These are phyloP conservation scores for Ibidorhyncha struthersii DNA, from an alignment of 2,113 vertebrate species.

Conservation along the genomic window DNA sequence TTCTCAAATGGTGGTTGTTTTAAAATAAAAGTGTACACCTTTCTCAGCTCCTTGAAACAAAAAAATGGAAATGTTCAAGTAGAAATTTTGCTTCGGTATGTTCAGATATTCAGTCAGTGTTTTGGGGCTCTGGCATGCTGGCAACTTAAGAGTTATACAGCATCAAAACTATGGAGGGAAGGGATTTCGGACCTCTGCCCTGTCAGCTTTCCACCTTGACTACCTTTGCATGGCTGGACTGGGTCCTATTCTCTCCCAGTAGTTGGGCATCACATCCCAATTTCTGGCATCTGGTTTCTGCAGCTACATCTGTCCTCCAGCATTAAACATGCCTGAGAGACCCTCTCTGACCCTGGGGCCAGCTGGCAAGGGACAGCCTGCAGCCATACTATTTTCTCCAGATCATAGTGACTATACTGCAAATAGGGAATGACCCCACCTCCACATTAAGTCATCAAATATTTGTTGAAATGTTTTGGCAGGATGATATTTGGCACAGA, in stretches of 20 bases:
- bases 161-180: neutral
- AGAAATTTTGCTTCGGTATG: neutral
- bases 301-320: neutral
- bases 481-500: neutral
- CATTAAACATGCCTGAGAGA: neutral
- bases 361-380: neutral
- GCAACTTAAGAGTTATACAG: neutral
- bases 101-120: neutral
- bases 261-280: neutral
- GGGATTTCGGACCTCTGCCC: neutral
- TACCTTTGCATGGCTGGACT: neutral
- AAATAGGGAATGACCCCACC: neutral
- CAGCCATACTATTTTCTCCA: neutral
- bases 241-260: neutral
- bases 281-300: neutral
- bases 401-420: neutral
- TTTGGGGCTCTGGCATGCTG: neutral
- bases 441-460: fast-evolving
- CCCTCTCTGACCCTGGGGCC: neutral
- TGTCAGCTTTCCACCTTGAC: neutral
- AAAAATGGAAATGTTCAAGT: neutral
- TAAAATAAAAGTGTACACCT: neutral
- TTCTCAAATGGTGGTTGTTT: neutral
- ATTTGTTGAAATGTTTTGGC: neutral
- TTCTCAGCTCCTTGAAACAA: neutral